phyloP scores from a whole-genome alignment of 2,888 invertebrate genomes.

The Pyrrhia umbra region DNA sequence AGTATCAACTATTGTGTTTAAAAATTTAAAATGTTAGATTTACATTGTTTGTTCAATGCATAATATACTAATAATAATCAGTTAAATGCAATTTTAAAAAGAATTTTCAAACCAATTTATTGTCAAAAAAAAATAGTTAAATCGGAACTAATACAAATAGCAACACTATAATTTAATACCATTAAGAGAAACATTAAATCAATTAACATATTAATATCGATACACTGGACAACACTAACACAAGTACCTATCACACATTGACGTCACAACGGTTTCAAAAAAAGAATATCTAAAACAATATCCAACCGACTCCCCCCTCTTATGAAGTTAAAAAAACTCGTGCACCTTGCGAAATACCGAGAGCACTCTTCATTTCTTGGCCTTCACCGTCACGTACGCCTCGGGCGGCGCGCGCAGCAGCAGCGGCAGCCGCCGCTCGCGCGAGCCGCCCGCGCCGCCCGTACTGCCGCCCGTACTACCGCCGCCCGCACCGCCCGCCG shows the following conservation, averaged over 20 bases:
- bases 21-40: too few species aligned
- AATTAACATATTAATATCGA: not conserved
- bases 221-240: not conserved
- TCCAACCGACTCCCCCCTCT: constrained; percentile 34
- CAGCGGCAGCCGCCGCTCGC: constrained; percentile 23
- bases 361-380: constrained; percentile 84
- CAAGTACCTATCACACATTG: constrained; percentile 4
- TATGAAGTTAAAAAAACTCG: constrained; percentile 71
- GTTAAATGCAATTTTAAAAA: too few species aligned
- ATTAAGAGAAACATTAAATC: not conserved
- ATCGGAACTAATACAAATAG: too few species aligned
- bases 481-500: constrained; percentile 51
- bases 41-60: too few species aligned
- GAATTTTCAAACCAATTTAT: too few species aligned
- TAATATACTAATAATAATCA: too few species aligned
- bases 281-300: constrained; percentile 14
- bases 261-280: constrained; percentile 11
- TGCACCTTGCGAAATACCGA: constrained; percentile 89
- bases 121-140: too few species aligned
- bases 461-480: not conserved
- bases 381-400: constrained; percentile 81
- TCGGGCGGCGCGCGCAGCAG: constrained; percentile 62
- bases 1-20: too few species aligned
- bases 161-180: too few species aligned
- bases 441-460: constrained; percentile 4